Evolutionary conservation across 2,797 vertebrate genomes (phyloP), one percentile per base, ranked within the genome.

Genomic region (Acanthurus leucopareius): DNA sequence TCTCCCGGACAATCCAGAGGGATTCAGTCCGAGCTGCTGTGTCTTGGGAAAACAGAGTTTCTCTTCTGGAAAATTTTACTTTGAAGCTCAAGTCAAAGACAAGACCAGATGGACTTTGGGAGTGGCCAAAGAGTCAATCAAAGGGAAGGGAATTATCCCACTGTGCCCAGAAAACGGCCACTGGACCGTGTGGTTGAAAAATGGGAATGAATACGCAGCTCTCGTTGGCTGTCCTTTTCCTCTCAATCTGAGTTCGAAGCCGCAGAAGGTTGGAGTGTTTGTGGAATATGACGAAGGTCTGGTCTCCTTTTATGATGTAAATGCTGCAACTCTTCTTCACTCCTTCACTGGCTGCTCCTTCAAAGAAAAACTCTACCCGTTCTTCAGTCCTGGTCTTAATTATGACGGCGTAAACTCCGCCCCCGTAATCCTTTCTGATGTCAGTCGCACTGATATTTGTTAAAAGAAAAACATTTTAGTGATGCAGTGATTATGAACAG

Each of bases 211-310:
- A 0, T 88, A 77, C n/a, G 4, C 66, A n/a, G 88, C 77, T 25
- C 22, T 25, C 5, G 42, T 75, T 4, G 59, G 42, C n/a, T 4
- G 57, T 6, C 3, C 63, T 28, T 20, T 70, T 3, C 54, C 0
- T 14, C 75, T 89, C 2, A 44, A 73, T 19, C 45, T 82, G 7
- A 72, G 56, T 28, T 66, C 77, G 4, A 65, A 83, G 62, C 85
- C 63, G 0, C 40, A 85, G 68, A 86, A 68, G 32, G 66, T 91
- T 28, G 76, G 81, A 1, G 82, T 84, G 62, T 83, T 72, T 11
- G 67, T 79, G 67, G 68, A 83, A 6, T 79, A 68, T 0, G 76
- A 72, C 2, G 28, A 53, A 2, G 66, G 71, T 9, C 22, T 58
- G 13, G 61, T 79, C 56, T 79, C 67, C 15, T 72, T 83, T 20